Conservation (phyloP, 2,888 invertebrate species). For the Sclerodermus sp. region DNA sequence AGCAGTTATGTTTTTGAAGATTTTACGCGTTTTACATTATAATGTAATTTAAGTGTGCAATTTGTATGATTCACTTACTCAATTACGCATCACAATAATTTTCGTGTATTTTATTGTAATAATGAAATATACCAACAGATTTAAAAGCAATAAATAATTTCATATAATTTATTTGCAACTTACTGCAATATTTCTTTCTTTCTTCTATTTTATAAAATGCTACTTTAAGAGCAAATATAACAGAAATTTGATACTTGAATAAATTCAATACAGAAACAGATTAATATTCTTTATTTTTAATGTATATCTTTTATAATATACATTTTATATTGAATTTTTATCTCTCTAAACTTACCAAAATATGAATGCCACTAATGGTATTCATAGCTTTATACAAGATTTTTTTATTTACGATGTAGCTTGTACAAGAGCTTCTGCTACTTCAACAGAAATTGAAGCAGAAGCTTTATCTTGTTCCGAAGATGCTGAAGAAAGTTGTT, state of each 20-base stretch:
- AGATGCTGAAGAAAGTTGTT: conserved; percentile 76
- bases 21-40: too few species aligned
- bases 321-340: background rate
- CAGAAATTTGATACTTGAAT: background rate
- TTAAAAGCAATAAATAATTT: too few species aligned
- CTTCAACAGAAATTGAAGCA: conserved; percentile 91
- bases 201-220: too few species aligned
- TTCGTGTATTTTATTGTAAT: background rate
- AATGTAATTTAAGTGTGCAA: background rate
- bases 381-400: too few species aligned
- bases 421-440: conserved; percentile 90
- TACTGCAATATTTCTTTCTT: too few species aligned
- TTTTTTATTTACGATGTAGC: conserved; percentile 68
- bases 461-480: conserved; percentile 85
- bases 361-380: too few species aligned
- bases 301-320: conserved; percentile 20
- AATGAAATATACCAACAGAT: background rate
- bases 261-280: conserved; percentile 5
- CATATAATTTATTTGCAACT: too few species aligned
- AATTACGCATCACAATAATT: background rate
- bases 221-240: too few species aligned
- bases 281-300: conserved; percentile 21
- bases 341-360: background rate
- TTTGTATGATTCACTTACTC: background rate
- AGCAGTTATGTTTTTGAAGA: too few species aligned